Conservation (phyloP, 2,113 vertebrate genomes). For the Phyllostomus discolor region DNA sequence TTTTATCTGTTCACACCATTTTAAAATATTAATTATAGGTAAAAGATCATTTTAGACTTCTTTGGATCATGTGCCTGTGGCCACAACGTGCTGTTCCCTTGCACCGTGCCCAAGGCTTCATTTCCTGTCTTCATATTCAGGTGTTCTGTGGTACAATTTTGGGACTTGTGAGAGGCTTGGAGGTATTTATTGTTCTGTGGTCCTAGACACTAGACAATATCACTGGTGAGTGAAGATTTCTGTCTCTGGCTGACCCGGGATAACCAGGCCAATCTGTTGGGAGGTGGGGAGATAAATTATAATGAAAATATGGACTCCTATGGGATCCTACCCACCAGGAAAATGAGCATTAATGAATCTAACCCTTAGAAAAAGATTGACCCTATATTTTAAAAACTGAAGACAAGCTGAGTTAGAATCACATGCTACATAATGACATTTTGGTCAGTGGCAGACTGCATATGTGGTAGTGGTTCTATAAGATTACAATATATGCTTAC, state of each 20-base stretch:
- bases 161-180: background rate
- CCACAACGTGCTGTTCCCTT: background rate
- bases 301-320: background rate
- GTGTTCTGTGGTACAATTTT: slow-evolving; percentile 20
- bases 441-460: background rate
- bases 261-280: background rate
- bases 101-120: background rate
- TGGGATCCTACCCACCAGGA: background rate
- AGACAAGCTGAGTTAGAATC: background rate
- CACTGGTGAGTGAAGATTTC: background rate
- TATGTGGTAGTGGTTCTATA: background rate
- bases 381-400: slow-evolving; percentile 16
- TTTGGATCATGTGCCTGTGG: background rate
- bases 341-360: slow-evolving; percentile 22
- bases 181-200: background rate
- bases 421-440: no score
- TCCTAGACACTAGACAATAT: background rate
- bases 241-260: background rate
- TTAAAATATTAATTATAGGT: slow-evolving; percentile 11
- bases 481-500: background rate
- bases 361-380: slow-evolving; percentile 8
- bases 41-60: slow-evolving; percentile 12
- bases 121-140: background rate
- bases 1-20: background rate
- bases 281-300: background rate